Evolutionary conservation across 2,888 invertebrate genomes (phyloP), one percentile per base, ranked within the genome.

Genomic region (Pemphredon lugubris): DNA sequence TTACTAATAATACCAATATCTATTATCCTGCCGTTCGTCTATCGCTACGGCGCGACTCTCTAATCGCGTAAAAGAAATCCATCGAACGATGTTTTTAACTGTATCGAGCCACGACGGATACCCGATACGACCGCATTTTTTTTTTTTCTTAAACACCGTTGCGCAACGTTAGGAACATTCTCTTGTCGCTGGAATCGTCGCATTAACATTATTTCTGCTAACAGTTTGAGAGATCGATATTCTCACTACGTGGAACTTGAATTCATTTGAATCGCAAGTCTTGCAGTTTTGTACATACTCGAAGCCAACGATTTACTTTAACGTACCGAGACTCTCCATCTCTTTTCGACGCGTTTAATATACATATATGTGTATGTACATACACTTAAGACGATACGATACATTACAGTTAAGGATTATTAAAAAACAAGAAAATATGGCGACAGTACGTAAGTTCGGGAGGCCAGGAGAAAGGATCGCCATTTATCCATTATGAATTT

Each of bases 381-480:
- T 34, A 34, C 11, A 34, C 34, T n/a, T 34, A 11, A 34, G 34
- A 34, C 34, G 11, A n/a, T 34, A 34, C 6, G 11, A 34, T 34
- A 34, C 34, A 11, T 7, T 34, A 34, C 11, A n/a, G 11, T 34
- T 34, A 34, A 34, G 11, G 11, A 34, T 7, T 34, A 34, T 34
- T 34, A 7, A 11, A 34, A 34, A 34, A 34, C 4, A 34, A 11
- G 11, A 75, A 78, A 61, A 77, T 78, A 80, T 73, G 72, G 69
- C 73, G 69, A 60, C 45, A 45, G 42, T 70, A 77, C 60, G 67
- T 73, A 73, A 63, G 58, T 39, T 48, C 18, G 47, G 60, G 55
- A 42, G 53, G 26, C 47, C 34, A 53, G 63, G 23, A 40, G 13
- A 26, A 61, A n/a, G n/a, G 26, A 3, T 26, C 26, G 26, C 26